Evolutionary conservation across 2,888 invertebrate genomes (phyloP), one percentile per base, ranked within the genome.

Genomic region (Cactoblastis cactorum): DNA sequence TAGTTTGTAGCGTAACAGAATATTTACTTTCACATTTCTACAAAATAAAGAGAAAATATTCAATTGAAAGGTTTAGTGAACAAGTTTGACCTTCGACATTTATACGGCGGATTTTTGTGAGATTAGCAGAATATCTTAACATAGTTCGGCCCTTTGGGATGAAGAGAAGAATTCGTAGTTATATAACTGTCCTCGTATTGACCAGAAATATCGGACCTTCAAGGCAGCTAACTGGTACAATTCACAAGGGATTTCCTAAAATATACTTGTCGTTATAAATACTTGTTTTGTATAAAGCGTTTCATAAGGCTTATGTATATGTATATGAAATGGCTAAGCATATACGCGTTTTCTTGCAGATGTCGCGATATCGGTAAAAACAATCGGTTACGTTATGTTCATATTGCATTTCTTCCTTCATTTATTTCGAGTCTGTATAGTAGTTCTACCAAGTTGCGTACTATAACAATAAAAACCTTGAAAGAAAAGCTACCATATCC

Each of bases 111-210:
- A 34, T 43, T 49, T 53, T 53, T 53, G 54, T 53, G 53, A 39
- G 45, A 52, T 22, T 45, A 53, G 52, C 53, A 53, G 53, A 54
- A 58, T 52, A 47, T 54, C 53, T 55, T 51, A 50, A 52, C 52
- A 50, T 46, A 53, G 51, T 48, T 24, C n/a, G 45, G 49, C 48
- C 39, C 41, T n/a, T n/a, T 32, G 28, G 35, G 17, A n/a, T n/a
- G 18, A 49, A 56, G 43, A 49, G 56, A 58, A 63, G 67, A 70
- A 69, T 69, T 67, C 59, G 59, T 62, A 59, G 65, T 80, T 80
- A 78, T 65, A 68, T 69, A 79, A 79, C 65, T 67, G 82, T 77
- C 74, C 77, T 67, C 77, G 72, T 77, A 63, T 66, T 57, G 61
- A 64, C 67, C 77, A 71, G 74, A 77, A 75, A 79, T 80, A 74